Evolutionary conservation across 1,140 invertebrate species (phyloP).

Genomic region (Leptinotarsa lineolata): DNA sequence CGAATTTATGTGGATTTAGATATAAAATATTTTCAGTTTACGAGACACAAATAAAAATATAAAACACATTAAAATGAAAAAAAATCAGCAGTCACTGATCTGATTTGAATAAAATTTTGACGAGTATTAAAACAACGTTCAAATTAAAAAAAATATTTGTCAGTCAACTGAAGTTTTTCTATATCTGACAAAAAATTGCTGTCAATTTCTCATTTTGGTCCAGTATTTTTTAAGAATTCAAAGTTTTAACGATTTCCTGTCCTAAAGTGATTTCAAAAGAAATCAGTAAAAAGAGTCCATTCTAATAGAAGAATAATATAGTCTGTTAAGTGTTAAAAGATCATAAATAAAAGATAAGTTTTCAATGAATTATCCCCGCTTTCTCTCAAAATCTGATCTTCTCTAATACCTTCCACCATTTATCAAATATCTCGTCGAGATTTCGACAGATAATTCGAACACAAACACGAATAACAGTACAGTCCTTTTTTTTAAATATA

Average conservation of each 20-base stretch:
- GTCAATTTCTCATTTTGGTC: no score
- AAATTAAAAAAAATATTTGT: no score
- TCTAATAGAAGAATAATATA: constrained; percentile 16
- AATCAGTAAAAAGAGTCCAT: constrained; percentile 13
- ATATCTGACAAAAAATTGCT: no score
- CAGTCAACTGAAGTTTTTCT: no score
- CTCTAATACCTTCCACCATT: constrained; percentile 30
- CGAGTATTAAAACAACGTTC: no score
- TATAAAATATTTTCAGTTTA: no score
- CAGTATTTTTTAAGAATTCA: no score
- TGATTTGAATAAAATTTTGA: no score
- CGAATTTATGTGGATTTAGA: no score
- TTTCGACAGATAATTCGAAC: constrained; percentile 10
- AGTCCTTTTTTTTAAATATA: constrained; percentile 38
- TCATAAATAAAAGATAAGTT: constrained; percentile 2
- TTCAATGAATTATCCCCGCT: constrained; percentile 1
- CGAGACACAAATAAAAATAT: no score
- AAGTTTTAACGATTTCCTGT: constrained; percentile 14
- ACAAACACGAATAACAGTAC: constrained; percentile 30
- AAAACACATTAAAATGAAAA: no score
- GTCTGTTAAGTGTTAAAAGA: constrained; percentile 4
- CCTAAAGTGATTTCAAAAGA: constrained; percentile 14
- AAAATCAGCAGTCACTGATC: no score
- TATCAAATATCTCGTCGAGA: constrained; percentile 22
- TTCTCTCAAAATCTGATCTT: constrained; percentile 1